phyloP scores from a whole-genome alignment of 2,113 vertebrate species.

The Sylvia atricapilla region DNA sequence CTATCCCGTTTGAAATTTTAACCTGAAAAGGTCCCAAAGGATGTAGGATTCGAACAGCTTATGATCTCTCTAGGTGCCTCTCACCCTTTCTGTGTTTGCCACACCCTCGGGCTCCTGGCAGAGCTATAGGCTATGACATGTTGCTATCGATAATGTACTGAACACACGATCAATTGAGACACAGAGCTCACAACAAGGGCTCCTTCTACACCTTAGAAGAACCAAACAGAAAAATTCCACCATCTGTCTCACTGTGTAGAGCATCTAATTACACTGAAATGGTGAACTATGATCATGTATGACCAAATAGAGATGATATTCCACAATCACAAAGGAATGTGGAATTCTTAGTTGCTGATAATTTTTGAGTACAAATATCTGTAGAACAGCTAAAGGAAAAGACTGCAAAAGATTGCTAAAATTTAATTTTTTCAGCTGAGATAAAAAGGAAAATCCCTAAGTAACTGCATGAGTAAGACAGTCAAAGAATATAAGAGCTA shows the following conservation, averaged over 20 bases:
- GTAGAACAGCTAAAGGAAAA: not conserved
- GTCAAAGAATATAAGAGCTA: not conserved
- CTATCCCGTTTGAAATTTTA: accelerated
- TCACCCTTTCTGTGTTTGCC: not conserved
- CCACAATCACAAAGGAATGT: not conserved
- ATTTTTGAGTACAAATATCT: not conserved
- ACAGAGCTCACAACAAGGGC: not conserved
- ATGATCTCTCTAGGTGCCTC: not conserved
- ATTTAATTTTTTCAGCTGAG: not conserved
- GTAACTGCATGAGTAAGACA: not conserved
- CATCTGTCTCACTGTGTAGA: not conserved
- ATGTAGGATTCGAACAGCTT: not conserved
- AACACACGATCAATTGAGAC: not conserved
- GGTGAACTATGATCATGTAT: not conserved
- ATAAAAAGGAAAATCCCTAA: not conserved
- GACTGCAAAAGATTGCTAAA: not conserved
- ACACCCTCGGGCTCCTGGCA: not conserved
- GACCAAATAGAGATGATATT: not conserved
- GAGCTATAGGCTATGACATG: not conserved
- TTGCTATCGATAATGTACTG: not conserved
- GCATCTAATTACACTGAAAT: not conserved
- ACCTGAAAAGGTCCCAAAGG: not conserved
- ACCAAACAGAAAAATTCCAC: not conserved
- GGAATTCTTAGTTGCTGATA: not conserved
- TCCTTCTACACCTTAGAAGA: not conserved